Evolutionary conservation across 2,888 invertebrate species (phyloP).

Genomic region (Lapara coniferarum): DNA sequence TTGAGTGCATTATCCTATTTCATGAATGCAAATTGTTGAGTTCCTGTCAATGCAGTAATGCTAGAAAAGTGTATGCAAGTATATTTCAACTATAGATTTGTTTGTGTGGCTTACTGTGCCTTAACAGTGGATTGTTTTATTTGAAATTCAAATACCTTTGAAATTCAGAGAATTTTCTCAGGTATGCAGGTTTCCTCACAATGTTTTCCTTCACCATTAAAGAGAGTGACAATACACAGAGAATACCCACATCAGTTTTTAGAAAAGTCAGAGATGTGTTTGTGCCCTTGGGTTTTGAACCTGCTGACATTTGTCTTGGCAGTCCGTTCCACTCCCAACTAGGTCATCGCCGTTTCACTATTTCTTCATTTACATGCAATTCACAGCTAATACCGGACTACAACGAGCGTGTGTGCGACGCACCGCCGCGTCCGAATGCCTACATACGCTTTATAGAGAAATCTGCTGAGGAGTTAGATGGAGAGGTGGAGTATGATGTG

Average conservation of each 20-base stretch:
- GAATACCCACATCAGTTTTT: too few relatives aligned
- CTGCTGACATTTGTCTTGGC: too few relatives aligned
- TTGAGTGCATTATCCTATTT: constrained; percentile 15
- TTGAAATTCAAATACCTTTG: too few relatives aligned
- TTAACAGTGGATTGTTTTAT: too few relatives aligned
- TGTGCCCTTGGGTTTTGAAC: too few relatives aligned
- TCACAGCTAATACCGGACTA: constrained; percentile 88
- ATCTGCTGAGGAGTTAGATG: constrained; percentile 96
- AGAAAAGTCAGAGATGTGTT: too few relatives aligned
- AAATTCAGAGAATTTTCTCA: too few relatives aligned
- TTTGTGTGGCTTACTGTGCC: neutral
- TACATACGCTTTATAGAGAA: constrained; percentile 98
- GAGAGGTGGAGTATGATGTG: constrained; percentile 97
- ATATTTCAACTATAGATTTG: neutral
- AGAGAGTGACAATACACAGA: too few relatives aligned
- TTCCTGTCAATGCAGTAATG: constrained; percentile 5
- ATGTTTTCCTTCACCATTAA: too few relatives aligned
- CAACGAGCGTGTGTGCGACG: constrained; percentile 88
- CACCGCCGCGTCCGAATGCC: constrained; percentile 92
- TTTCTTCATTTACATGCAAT: neutral
- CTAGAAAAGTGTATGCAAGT: neutral
- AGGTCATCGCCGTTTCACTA: too few relatives aligned
- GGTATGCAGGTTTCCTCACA: too few relatives aligned
- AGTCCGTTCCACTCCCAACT: too few relatives aligned
- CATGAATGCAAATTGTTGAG: neutral